Base-by-base conservation (phyloP, 2,113 vertebrate species). In the Hemichromis elongatus region DNA sequence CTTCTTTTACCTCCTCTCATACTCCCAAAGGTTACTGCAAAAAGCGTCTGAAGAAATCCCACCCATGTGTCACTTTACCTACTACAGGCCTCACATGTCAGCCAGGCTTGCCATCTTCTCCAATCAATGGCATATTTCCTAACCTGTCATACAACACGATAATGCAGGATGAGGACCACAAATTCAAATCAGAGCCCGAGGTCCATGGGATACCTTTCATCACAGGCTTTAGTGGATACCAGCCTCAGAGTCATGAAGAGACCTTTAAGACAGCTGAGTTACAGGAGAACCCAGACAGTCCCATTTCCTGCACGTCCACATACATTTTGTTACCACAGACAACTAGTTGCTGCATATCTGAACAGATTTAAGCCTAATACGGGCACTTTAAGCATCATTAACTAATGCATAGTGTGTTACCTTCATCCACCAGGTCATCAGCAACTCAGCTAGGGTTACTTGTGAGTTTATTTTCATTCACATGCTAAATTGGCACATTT, bases 291-390 rank as follows among this genome's bases (percentile, higher is more conserved):
- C 8, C 81, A 24, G 54, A 63, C 2, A 57, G 24, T 28, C 42
- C 66, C 28, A 42, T 93, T 18, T 10, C 63, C 78, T 92, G 86
- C 57, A 75, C 13, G 6, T 53, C 70, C 6, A 37, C 77, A 1
- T 94, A 94, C 24, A 79, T 94, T 28, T 16, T 68, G 9, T 12
- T 92, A 37, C 90, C 90, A 26, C 16, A 68, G 13, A 70, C 16
- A 68, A 52, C 53, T 81, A 70, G 24, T 9, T 68, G 47, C 33
- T 68, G 47, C 14, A 19, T 26, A 18, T 14, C 8, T 24, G 42
- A 21, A 50, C 28, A 50, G 4, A 30, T 75, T 30, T 47, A 47
- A 47, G 24, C 24, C 14, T 73, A 19, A 73, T 45, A 30, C 68
- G 4, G 9, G 24, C 45, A 50, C 16, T 75, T 50, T 47, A 11